These are phyloP conservation scores for Thecophora atra DNA, from an alignment of 2,888 invertebrate genomes.

Conservation along the genomic window DNA sequence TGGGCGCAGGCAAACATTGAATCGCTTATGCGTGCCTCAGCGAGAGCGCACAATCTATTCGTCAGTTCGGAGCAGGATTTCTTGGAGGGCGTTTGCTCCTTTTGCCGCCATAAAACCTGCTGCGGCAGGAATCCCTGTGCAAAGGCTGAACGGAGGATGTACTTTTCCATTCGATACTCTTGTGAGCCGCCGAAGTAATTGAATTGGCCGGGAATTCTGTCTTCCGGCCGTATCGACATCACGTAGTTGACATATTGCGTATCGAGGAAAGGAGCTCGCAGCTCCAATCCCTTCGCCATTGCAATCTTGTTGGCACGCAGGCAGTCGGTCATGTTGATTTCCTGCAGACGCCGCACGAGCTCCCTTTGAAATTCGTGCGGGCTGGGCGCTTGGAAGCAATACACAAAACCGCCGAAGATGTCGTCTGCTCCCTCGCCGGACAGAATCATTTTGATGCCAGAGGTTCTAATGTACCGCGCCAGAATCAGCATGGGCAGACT, in stretches of 20 bases:
- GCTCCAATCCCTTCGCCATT: conserved; percentile 77
- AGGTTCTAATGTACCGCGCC: conserved; percentile 83
- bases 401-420: conserved; percentile 92
- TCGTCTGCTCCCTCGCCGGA: conserved; percentile 97
- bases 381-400: conserved; percentile 89
- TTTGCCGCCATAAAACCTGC: conserved; percentile 91
- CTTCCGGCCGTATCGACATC: conserved; percentile 75
- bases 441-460: conserved; percentile 86
- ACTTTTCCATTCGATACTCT: conserved; percentile 74
- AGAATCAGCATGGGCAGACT: conserved; percentile 78
- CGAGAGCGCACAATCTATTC: conserved; percentile 62
- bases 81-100: conserved; percentile 83
- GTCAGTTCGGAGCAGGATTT: conserved; percentile 66
- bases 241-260: conserved; percentile 85
- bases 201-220: conserved; percentile 72
- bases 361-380: conserved; percentile 78
- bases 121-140: conserved; percentile 79
- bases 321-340: conserved; percentile 84
- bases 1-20: conserved; percentile 68
- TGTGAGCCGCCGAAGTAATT: conserved; percentile 53
- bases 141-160: conserved; percentile 85
- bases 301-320: conserved; percentile 83
- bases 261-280: conserved; percentile 90
- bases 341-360: conserved; percentile 74
- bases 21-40: conserved; percentile 74